Evolutionary conservation across 35 echinoderm and acorn worm species (phyloP), one percentile per base, ranked within the genome.

Genomic region (Amphiura filiformis): DNA sequence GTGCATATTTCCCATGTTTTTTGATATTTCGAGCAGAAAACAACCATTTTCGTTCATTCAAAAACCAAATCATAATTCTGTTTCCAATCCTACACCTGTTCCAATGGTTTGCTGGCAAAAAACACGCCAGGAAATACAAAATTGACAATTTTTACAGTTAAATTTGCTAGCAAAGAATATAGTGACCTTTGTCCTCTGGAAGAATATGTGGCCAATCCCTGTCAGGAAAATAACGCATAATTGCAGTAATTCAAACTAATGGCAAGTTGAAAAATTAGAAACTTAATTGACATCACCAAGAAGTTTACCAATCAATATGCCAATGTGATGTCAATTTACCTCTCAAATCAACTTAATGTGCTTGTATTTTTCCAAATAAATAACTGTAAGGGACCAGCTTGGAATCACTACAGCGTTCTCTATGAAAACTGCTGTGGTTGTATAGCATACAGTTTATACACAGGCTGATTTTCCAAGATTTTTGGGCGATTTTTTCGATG

Each of bases 311-410:
- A 70, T 70, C 61, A 70, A 70, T 70, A 70, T 70, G 61, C 15
- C 61, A 18, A 70, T 70, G 61, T 70, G 4, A 30, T 70, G 15
- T 26, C 28, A 70, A 70, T 70, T 70, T 70, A 70, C 9, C 61
- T 70, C 1, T 70, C 61, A 18, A 70, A 70, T 70, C 28, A 70
- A 13, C 61, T 3, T 13, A 70, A 70, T 70, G 61, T 70, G 61
- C 61, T 70, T 70, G 61, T 70, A 70, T 70, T 70, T 70, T 70
- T 70, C 61, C 61, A 30, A 70, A 70, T 70, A 70, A 15, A 70
- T 70, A 70, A 70, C 61, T 70, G 61, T 70, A 70, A 70, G 61
- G 61, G 61, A 70, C 61, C 61, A 15, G 7, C 61, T 70, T 70
- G 17, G 2, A 70, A 26, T 26, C 7, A 30, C 61, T 13, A 47